Evolutionary conservation across 2,113 vertebrate genomes (phyloP).

Genomic region (Chascanopsetta lugubris): DNA sequence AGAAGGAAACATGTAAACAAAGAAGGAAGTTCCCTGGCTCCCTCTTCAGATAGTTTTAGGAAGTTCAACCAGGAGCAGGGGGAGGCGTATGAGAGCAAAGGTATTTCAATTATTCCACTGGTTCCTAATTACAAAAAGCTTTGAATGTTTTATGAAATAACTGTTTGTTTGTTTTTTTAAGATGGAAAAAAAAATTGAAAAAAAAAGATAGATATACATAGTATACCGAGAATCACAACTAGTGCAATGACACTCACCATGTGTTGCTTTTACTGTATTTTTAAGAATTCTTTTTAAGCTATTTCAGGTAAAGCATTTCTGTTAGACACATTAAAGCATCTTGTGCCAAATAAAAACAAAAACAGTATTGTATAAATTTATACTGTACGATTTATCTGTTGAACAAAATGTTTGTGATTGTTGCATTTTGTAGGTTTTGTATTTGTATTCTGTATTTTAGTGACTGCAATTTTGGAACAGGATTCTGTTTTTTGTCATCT

Average conservation of each 20-base stretch:
- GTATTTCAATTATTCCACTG: slow-evolving; percentile 38
- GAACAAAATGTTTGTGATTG: slow-evolving; percentile 83
- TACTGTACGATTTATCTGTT: slow-evolving; percentile 81
- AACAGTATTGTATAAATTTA: slow-evolving; percentile 84
- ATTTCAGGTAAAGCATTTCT: slow-evolving; percentile 71
- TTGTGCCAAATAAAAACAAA: slow-evolving; percentile 83
- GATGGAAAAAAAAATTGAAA: slow-evolving; percentile 28
- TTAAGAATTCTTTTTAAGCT: slow-evolving; percentile 35
- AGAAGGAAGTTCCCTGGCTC: not conserved
- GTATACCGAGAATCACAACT: slow-evolving; percentile 62
- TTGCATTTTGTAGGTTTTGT: slow-evolving; percentile 86
- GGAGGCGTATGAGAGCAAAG: slow-evolving; percentile 40
- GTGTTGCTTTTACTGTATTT: slow-evolving; percentile 66
- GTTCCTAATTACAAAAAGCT: slow-evolving; percentile 55
- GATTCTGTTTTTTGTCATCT: slow-evolving; percentile 67
- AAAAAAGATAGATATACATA: slow-evolving; percentile 58
- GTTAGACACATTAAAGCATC: slow-evolving; percentile 72
- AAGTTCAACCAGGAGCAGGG: not conserved
- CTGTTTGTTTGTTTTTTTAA: slow-evolving; percentile 65
- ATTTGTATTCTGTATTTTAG: slow-evolving; percentile 81
- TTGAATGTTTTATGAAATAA: slow-evolving; percentile 66
- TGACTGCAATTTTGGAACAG: slow-evolving; percentile 76
- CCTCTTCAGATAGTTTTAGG: not conserved
- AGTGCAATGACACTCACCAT: slow-evolving; percentile 66
- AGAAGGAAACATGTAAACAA: not conserved